phyloP scores from a whole-genome alignment of 92 coral and sea anemone genomes.

The Siderastrea radians region DNA sequence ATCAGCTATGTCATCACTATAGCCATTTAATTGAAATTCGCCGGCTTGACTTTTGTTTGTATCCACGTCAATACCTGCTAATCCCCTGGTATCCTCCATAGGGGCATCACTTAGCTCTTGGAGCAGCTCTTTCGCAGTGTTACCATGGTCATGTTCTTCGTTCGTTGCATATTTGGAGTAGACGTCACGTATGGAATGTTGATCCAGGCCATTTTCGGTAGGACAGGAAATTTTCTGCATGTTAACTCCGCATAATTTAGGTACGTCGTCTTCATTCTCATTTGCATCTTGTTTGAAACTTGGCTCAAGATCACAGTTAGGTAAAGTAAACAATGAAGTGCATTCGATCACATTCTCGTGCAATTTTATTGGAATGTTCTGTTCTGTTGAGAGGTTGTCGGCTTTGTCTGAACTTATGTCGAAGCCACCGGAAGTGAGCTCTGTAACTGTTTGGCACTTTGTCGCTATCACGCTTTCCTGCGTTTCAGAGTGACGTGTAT shows the following conservation, averaged over 20 bases:
- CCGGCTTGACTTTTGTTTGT: constrained; percentile 15
- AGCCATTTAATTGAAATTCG: constrained; percentile 24
- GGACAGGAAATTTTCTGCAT: constrained; percentile 13
- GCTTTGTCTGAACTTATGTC: background rate
- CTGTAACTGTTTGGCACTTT: background rate
- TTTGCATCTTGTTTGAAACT: constrained; percentile 38
- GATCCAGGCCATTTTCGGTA: constrained; percentile 35
- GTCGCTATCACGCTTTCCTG: constrained; percentile 16
- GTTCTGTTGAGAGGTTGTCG: background rate
- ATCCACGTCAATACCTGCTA: constrained; percentile 17
- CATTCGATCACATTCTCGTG: constrained; percentile 21
- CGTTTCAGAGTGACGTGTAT: background rate
- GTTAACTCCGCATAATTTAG: constrained; percentile 19
- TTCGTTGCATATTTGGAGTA: constrained; percentile 3
- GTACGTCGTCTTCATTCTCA: constrained; percentile 5
- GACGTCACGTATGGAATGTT: constrained; percentile 45
- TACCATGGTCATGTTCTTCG: constrained; percentile 23
- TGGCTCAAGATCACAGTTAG: constrained; percentile 39
- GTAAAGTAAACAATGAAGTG: constrained; percentile 15
- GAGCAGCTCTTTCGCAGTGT: background rate
- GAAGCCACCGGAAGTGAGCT: constrained; percentile 43
- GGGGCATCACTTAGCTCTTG: background rate
- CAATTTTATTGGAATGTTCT: background rate
- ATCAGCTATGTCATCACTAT: constrained; percentile 22
- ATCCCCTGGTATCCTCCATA: constrained; percentile 25